These are phyloP conservation scores for Littorina saxatilis DNA, from an alignment of 1,140 invertebrate species.

Conservation along the genomic window DNA sequence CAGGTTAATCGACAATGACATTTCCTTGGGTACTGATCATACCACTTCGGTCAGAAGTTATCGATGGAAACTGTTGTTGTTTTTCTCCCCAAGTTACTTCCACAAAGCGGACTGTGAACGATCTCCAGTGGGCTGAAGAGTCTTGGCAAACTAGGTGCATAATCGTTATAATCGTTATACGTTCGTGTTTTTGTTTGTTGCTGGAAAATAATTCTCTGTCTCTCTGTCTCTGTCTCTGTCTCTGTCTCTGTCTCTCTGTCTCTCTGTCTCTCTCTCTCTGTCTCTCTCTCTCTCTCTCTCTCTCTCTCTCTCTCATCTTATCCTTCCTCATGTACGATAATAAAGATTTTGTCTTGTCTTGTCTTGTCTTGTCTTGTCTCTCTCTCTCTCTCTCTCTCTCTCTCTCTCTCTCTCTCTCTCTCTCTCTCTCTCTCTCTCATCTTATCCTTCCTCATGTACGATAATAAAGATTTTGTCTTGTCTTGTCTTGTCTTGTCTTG, in stretches of 20 bases:
- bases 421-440: neutral
- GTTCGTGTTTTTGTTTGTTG: too few species aligned
- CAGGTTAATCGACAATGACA: too few species aligned
- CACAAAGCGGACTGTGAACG: too few species aligned
- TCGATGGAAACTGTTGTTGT: too few species aligned
- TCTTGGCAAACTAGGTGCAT: too few species aligned
- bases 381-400: neutral
- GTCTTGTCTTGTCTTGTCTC: neutral
- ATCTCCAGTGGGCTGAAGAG: too few species aligned
- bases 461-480: neutral
- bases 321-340: too few species aligned
- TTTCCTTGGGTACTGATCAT: too few species aligned
- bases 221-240: neutral
- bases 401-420: neutral
- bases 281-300: neutral
- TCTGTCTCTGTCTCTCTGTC: neutral
- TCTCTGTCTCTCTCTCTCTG: neutral
- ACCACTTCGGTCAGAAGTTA: too few species aligned
- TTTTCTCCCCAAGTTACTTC: too few species aligned
- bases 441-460: neutral
- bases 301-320: neutral
- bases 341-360: neutral
- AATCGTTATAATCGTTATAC: too few species aligned
- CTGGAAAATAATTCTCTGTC: too few species aligned
- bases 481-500: neutral